phyloP scores from a whole-genome alignment of 2,888 invertebrate species.

The Hydraecia micacea region DNA sequence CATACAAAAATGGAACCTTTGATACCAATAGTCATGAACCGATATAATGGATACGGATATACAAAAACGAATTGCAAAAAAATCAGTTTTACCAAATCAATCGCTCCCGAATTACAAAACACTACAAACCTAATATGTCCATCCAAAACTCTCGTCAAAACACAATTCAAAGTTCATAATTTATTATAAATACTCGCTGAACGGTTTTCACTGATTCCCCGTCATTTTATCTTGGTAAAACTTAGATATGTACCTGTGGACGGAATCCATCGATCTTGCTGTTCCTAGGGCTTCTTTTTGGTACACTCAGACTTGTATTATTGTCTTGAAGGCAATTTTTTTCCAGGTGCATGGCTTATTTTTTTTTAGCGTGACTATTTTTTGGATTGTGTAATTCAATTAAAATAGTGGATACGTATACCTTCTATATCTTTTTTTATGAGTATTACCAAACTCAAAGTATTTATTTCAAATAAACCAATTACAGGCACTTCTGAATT shows the following conservation, averaged over 20 bases:
- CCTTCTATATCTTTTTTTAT: neutral
- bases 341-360: slow-evolving; percentile 66
- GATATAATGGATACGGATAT: no score
- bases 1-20: neutral
- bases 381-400: neutral
- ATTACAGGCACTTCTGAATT: neutral
- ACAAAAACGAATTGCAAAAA: no score
- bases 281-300: no score
- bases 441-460: neutral
- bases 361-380: slow-evolving; percentile 47
- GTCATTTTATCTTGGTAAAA: no score
- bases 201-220: no score
- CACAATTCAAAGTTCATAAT: no score
- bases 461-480: neutral
- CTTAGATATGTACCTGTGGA: no score
- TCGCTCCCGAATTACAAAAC: neutral
- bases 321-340: slow-evolving; percentile 65
- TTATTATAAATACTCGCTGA: no score
- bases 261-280: no score
- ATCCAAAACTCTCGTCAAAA: no score
- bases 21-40: neutral
- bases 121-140: no score
- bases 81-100: neutral
- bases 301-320: no score
- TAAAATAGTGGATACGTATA: neutral